These are phyloP conservation scores for Hipposideros armiger DNA, from an alignment of 2,113 vertebrate species.

Conservation along the genomic window DNA sequence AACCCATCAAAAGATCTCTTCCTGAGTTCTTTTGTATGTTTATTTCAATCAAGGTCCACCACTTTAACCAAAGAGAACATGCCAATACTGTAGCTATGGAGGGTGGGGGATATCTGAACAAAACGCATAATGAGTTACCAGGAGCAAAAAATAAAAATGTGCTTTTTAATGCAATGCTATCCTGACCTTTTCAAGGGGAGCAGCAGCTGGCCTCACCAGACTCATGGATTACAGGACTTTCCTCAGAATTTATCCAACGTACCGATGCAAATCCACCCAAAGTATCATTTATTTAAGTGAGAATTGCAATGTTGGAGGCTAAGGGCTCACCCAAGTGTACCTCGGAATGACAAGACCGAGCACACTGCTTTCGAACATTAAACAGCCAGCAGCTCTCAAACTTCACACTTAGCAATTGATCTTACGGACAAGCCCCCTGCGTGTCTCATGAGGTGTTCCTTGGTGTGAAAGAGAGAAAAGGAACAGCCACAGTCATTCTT, in stretches of 20 bases:
- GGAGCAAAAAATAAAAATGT: conserved; percentile 80
- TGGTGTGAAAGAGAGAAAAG: neutral
- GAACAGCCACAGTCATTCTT: neutral
- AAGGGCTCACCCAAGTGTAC: conserved; percentile 70
- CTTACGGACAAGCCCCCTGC: conserved; percentile 18
- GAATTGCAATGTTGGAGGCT: conserved; percentile 72
- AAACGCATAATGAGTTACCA: conserved; percentile 80
- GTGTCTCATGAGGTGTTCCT: conserved; percentile 47
- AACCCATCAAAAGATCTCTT: conserved; percentile 68
- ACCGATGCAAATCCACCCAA: conserved; percentile 26
- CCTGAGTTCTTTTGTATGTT: conserved; percentile 67
- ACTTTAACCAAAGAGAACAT: conserved; percentile 52
- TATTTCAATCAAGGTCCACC: conserved; percentile 55
- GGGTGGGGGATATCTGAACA: conserved; percentile 56
- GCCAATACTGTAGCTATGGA: neutral
- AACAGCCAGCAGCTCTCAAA: conserved; percentile 55
- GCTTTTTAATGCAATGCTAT: conserved; percentile 80
- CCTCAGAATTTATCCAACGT: conserved; percentile 83
- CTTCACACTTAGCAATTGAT: conserved; percentile 47
- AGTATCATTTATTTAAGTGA: conserved; percentile 81
- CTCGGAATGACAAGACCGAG: neutral
- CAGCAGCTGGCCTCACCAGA: conserved; percentile 84
- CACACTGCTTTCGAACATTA: conserved; percentile 72
- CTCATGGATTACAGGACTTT: conserved; percentile 83
- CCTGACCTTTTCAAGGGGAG: conserved; percentile 86